A percentile compares a stretch with the other conserved stretches of the same genome.
phyloP scores from a whole-genome alignment of 2,888 invertebrate species.

The Lasioglossum zephyrum region DNA sequence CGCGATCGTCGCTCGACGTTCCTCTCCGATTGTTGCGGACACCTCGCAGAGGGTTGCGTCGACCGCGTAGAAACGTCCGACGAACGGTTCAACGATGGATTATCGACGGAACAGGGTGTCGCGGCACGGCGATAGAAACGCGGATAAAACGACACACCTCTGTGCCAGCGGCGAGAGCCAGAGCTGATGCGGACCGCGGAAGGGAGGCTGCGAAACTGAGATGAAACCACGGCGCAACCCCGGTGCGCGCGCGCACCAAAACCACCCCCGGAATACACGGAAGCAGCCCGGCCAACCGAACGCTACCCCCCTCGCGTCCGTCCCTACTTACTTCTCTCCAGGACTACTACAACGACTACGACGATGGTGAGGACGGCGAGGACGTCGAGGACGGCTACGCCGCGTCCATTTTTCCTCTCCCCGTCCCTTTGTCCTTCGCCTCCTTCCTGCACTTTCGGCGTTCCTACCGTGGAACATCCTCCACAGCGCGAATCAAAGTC shows the following conservation, averaged over 20 bases:
- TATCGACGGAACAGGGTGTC: slow-evolving; percentile 9
- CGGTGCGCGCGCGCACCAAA: slow-evolving; percentile 78
- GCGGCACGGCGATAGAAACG: slow-evolving; percentile 41
- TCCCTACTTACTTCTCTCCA: slow-evolving; percentile 52
- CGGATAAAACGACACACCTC: slow-evolving; percentile 76
- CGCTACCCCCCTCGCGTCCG: slow-evolving; percentile 59
- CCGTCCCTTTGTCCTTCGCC: slow-evolving; percentile 33
- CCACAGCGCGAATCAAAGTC: neutral
- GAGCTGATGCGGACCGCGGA: slow-evolving; percentile 79
- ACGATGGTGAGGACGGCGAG: slow-evolving; percentile 1
- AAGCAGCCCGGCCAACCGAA: slow-evolving; percentile 77
- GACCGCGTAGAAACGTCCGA: neutral
- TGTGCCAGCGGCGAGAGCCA: slow-evolving; percentile 66
- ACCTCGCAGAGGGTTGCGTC: neutral
- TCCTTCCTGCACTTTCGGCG: slow-evolving; percentile 7
- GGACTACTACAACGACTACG: slow-evolving; percentile 44
- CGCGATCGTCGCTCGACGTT: neutral
- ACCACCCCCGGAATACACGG: slow-evolving; percentile 78
- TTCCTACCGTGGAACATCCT: slow-evolving; percentile 29
- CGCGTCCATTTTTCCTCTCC: slow-evolving; percentile 50
- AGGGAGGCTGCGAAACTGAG: slow-evolving; percentile 84
- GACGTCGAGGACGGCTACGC: neutral
- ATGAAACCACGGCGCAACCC: slow-evolving; percentile 77
- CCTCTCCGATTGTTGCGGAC: neutral
- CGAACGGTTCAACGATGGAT: neutral